phyloP scores from a whole-genome alignment of 2,888 invertebrate genomes.

The Caenorhabditis sp. region DNA sequence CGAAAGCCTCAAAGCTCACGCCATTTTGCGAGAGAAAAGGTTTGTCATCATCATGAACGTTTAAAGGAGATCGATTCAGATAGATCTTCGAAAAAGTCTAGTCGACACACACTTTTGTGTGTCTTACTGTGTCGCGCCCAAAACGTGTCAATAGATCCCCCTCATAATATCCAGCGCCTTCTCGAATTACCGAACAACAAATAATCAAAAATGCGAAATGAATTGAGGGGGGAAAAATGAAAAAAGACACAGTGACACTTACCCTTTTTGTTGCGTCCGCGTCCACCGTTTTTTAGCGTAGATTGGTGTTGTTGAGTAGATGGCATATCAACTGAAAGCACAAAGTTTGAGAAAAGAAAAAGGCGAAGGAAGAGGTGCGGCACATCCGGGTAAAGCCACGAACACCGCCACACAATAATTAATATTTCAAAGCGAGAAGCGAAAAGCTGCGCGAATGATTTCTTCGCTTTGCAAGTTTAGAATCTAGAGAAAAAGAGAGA shows the following conservation, averaged over 20 bases:
- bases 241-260: not conserved
- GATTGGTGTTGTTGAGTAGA: conserved; percentile 61
- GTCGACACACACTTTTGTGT: not conserved
- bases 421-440: conserved; percentile 22
- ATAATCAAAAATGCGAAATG: conserved; percentile 47
- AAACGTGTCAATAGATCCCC: conserved; percentile 38
- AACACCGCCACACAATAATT: conserved; percentile 18
- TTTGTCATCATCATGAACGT: too few species aligned
- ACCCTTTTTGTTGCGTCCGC: conserved; percentile 53
- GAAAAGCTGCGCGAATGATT: not conserved
- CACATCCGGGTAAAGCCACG: too few species aligned
- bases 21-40: conserved; percentile 12
- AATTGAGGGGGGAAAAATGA: not conserved
- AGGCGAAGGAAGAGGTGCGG: not conserved
- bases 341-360: not conserved
- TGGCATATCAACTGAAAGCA: conserved; percentile 54
- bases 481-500: not conserved
- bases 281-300: conserved; percentile 57
- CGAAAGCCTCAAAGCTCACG: conserved; percentile 18
- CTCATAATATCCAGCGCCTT: conserved; percentile 10
- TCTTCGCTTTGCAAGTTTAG: not conserved
- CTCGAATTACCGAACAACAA: conserved; percentile 48
- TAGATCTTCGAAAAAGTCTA: too few species aligned
- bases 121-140: not conserved
- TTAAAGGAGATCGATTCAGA: too few species aligned